Base-by-base conservation (phyloP, 1,140 invertebrate species). In the Drosophila busckii region DNA sequence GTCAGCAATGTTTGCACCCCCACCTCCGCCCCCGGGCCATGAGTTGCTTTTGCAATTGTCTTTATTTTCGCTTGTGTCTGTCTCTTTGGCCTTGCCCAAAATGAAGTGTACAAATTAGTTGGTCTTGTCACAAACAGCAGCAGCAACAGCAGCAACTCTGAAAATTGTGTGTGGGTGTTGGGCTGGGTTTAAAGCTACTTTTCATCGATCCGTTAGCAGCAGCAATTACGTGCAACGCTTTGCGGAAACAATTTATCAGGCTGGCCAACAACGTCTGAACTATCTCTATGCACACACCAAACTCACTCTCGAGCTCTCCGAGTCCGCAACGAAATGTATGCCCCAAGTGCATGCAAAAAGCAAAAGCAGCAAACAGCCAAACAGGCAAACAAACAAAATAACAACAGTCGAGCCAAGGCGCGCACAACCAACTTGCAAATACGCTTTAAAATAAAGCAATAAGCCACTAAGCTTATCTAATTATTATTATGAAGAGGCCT, bases 21-120 rank as follows among this genome's bases (percentile, higher is more conserved):
- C 6, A 41, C 17, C 13, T 9, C 26, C 15, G 25, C 40, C 31
- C 48, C 32, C 34, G 31, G 35, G 35, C 49, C 50, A 52, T 65
- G 45, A 54, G 50, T 69, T 69, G 62, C 31, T 53, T 31, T 41
- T 35, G 58, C 68, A 50, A 78, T 78, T 78, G 71, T 78, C 71
- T 80, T 65, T 80, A 60, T 80, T 73, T 78, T 71, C 63, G 68
- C 71, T 71, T 68, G 73, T 80, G 71, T 80, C 73, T 82, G 64
- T 69, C 59, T 55, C 22, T 37, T 29, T 29, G 9, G 6, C n/a
- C 10, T 15, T 10, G 5, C 41, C 35, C 46, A 35, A 50, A 35
- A 63, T 75, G 75, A 80, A 80, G 75, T 82, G 69, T 80, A 82
- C 75, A 80, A 80, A 80, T 80, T 82, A 80, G 75, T 80, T 80